Evolutionary conservation across 2,888 invertebrate genomes (phyloP).

Genomic region (Artemia sinica): DNA sequence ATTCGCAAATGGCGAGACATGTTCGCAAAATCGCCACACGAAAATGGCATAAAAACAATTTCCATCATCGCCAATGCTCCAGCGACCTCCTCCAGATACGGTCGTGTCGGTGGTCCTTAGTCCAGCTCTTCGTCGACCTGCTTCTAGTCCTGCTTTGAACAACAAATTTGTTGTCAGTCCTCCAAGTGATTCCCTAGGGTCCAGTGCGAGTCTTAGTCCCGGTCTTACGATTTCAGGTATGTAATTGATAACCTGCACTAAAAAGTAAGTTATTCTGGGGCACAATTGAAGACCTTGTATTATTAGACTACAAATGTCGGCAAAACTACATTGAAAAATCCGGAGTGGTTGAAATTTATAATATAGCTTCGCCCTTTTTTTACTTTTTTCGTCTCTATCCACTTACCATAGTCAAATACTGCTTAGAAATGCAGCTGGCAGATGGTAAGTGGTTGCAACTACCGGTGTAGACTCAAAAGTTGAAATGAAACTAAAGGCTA

Average conservation of each 20-base stretch:
- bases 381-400: too few relatives aligned
- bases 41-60: conserved; percentile 11
- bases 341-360: too few relatives aligned
- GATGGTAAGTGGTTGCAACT: too few relatives aligned
- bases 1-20: conserved; percentile 82
- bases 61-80: conserved; percentile 11
- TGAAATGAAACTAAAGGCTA: too few relatives aligned
- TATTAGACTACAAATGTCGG: too few relatives aligned
- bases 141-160: conserved; percentile 21
- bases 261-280: too few relatives aligned
- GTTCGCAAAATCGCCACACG: conserved; percentile 34
- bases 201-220: conserved; percentile 24
- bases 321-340: too few relatives aligned
- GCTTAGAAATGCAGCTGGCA: too few relatives aligned
- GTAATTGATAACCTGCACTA: neutral
- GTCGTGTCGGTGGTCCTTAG: conserved; percentile 21
- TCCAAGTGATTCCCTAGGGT: conserved; percentile 21
- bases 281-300: too few relatives aligned
- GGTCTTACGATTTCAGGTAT: conserved; percentile 19
- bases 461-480: too few relatives aligned
- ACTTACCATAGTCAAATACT: too few relatives aligned
- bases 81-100: conserved; percentile 6
- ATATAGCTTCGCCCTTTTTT: too few relatives aligned
- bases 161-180: conserved; percentile 17
- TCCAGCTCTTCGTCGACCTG: conserved; percentile 24